Percentiles rank a stretch among this genome's conserved stretches.
Conservation (phyloP, 2,113 vertebrate species). For the Cyprinodon tularosa region DNA sequence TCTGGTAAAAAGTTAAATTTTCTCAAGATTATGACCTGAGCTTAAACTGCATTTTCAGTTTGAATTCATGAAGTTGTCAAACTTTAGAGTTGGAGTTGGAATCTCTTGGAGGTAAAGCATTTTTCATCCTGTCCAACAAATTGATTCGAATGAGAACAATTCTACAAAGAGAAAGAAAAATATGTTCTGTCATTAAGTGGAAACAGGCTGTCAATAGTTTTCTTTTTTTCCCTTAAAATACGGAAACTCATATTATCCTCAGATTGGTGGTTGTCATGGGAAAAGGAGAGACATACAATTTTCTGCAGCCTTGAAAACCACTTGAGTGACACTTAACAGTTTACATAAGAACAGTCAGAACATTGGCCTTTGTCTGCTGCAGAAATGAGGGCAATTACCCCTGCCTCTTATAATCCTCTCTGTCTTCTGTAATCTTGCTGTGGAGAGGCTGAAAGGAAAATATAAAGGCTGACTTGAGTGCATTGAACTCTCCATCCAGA, state of each 20-base stretch:
- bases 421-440: constrained; percentile 51
- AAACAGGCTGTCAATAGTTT: constrained; percentile 13
- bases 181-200: constrained; percentile 2
- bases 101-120: neutral
- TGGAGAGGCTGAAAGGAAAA: constrained; percentile 50
- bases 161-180: neutral
- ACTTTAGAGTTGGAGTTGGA: neutral
- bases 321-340: constrained; percentile 66
- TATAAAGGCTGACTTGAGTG: constrained; percentile 42
- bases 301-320: constrained; percentile 62
- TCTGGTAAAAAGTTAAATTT: neutral
- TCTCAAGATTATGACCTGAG: neutral
- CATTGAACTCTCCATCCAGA: constrained; percentile 40
- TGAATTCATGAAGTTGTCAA: neutral
- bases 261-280: constrained; percentile 54
- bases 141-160: neutral
- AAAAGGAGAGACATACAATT: constrained; percentile 57
- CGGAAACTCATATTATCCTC: constrained; percentile 57
- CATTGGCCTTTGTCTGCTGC: constrained; percentile 70
- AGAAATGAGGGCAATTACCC: constrained; percentile 70
- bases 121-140: neutral
- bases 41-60: neutral
- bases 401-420: constrained; percentile 48
- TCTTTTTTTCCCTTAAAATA: constrained; percentile 6
- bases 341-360: constrained; percentile 69